These are phyloP conservation scores for Heliconius congener DNA, from an alignment of 1,140 invertebrate genomes.

Conservation along the genomic window DNA sequence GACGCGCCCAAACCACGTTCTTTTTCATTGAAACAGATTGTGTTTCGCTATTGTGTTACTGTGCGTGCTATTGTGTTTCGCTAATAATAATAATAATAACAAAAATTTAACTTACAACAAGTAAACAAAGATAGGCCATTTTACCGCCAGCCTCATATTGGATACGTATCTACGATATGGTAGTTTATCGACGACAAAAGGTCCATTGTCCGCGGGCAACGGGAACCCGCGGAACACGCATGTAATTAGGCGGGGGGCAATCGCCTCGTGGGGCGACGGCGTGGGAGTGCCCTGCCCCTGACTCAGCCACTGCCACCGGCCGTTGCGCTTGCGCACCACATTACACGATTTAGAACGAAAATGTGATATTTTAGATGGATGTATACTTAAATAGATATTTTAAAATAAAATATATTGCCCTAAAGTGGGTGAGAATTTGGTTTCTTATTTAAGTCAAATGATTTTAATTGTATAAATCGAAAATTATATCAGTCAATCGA, in stretches of 20 bases:
- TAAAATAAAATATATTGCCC: neutral
- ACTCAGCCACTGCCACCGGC: slow-evolving; percentile 30
- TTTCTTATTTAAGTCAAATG: too few relatives aligned
- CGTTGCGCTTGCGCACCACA: slow-evolving; percentile 26
- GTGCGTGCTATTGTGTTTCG: too few relatives aligned
- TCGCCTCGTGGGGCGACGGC: slow-evolving; percentile 31
- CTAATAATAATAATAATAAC: neutral
- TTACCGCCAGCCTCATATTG: neutral
- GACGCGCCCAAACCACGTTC: too few relatives aligned
- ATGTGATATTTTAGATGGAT: neutral
- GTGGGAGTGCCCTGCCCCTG: slow-evolving; percentile 27
- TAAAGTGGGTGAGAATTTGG: neutral
- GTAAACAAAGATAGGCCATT: neutral
- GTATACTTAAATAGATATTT: neutral
- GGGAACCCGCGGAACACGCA: slow-evolving; percentile 24
- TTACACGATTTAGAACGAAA: neutral
- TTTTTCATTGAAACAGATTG: too few relatives aligned
- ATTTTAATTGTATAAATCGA: neutral
- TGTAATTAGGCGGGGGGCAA: slow-evolving; percentile 37
- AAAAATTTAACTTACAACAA: neutral
- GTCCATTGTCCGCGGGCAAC: slow-evolving; percentile 10
- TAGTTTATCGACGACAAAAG: slow-evolving; percentile 21
- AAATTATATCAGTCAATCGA: neutral
- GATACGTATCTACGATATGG: slow-evolving; percentile 5
- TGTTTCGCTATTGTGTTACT: too few relatives aligned